phyloP scores from a whole-genome alignment of 2,888 invertebrate genomes.

The Nomada goodeniana region DNA sequence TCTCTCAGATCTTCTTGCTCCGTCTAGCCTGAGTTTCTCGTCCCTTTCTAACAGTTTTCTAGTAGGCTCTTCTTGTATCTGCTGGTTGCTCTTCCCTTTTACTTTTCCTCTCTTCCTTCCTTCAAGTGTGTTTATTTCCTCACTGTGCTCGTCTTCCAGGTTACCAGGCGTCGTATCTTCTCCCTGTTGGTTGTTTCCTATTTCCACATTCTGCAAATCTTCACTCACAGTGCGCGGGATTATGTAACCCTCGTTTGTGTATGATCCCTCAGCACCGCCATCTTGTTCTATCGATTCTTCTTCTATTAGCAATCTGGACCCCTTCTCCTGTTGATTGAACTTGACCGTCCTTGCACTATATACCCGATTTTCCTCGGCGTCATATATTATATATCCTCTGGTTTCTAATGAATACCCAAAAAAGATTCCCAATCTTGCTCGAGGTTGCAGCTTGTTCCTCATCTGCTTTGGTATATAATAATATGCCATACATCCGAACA shows the following conservation, averaged over 20 bases:
- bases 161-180: no score
- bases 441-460: neutral
- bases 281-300: neutral
- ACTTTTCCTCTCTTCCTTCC: neutral
- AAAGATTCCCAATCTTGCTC: constrained; percentile 1
- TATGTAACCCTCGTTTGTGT: no score
- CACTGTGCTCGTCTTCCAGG: no score
- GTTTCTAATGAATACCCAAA: constrained; percentile 7
- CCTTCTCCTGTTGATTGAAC: constrained; percentile 4
- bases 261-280: neutral
- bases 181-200: no score
- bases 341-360: neutral
- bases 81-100: neutral
- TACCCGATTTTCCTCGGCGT: neutral
- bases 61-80: constrained; percentile 2
- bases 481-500: constrained; percentile 14
- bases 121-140: no score
- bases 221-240: no score
- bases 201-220: no score
- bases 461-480: neutral
- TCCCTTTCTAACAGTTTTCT: neutral
- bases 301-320: neutral
- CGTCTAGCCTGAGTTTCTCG: neutral
- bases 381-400: constrained; percentile 20
- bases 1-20: constrained; percentile 11